phyloP scores from a whole-genome alignment of 1,140 invertebrate genomes.

The Matsumurasca onukii region DNA sequence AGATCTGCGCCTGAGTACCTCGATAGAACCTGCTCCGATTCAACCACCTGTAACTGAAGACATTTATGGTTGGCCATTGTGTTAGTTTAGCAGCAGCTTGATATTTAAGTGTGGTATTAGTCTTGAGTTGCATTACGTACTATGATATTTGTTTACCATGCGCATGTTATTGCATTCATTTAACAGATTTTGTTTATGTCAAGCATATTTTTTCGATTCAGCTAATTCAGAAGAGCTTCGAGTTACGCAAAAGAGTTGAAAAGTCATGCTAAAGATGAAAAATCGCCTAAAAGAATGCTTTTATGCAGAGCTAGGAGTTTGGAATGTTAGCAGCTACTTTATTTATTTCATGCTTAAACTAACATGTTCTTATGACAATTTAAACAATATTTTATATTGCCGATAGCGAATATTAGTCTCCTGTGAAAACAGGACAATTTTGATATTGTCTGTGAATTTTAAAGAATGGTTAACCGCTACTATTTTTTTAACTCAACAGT shows the following conservation, averaged over 20 bases:
- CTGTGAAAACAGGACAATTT: too few species aligned
- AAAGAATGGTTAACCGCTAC: too few species aligned
- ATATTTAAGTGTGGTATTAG: too few species aligned
- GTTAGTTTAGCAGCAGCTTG: too few species aligned
- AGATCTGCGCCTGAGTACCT: too few species aligned
- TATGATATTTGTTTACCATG: slow-evolving; percentile 1
- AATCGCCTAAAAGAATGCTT: background rate
- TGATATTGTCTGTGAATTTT: too few species aligned
- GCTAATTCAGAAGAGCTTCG: background rate
- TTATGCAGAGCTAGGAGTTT: slow-evolving; percentile 15
- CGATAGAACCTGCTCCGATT: too few species aligned
- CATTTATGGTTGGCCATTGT: too few species aligned
- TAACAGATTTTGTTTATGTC: background rate
- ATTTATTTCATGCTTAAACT: background rate
- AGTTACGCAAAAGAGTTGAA: background rate
- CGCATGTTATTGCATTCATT: background rate
- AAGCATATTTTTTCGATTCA: background rate
- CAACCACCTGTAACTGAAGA: background rate
- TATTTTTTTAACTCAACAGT: too few species aligned
- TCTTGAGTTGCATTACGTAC: background rate
- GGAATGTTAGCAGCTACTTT: background rate
- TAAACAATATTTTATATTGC: too few species aligned
- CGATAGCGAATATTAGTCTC: too few species aligned
- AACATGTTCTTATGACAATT: too few species aligned
- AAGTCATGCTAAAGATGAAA: slow-evolving; percentile 11